Evolutionary conservation across 2,113 vertebrate species (phyloP), one percentile per base, ranked within the genome.

Genomic region (Urocynchramus pylzowi): DNA sequence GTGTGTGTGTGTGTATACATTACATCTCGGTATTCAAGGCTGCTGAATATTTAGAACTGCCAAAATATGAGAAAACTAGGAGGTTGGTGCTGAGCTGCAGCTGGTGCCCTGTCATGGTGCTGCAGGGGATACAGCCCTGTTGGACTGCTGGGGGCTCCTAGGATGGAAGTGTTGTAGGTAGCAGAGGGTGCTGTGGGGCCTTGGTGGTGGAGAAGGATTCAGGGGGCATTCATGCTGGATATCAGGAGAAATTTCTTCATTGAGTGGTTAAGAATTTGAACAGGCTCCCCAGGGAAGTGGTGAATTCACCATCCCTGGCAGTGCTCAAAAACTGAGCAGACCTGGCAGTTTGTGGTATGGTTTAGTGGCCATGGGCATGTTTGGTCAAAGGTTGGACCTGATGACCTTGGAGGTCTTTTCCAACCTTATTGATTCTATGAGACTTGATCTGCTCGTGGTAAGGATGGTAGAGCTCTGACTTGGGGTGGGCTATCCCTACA

Each of bases 401-500:
- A 16, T 69, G n/a, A 28, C 31, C 41, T 69, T 42, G 79, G 30
- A 33, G 15, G 10, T 21, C 8, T 56, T 37, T 77, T 49, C 70
- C 18, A 50, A 3, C 42, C 27, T 31, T 49, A 6, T 5, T 19
- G 11, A 20, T 35, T 23, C 70, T 2, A 0, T 16, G 12, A 33
- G 42, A 10, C 31, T 70, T 70, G 71, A 33, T 56, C 31, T 77
- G 41, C 28, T 28, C 42, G 3, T 5, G 27, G 28, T 27, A 16
- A 23, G 65, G n/a, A 21, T 24, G 33, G 19, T 4, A 21, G n/a
- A 69, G n/a, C 49, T 65, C 23, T 84, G 57, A 10, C 28, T 23
- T 21, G 24, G n/a, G 24, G 12, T 60, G 75, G 35, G 30, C 27
- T 9, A 8, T 26, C 45, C 52, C 50, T 61, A 11, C 41, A 68